Base-by-base conservation (phyloP, 2,797 vertebrate species). In the Pogonophryne albipinna region DNA sequence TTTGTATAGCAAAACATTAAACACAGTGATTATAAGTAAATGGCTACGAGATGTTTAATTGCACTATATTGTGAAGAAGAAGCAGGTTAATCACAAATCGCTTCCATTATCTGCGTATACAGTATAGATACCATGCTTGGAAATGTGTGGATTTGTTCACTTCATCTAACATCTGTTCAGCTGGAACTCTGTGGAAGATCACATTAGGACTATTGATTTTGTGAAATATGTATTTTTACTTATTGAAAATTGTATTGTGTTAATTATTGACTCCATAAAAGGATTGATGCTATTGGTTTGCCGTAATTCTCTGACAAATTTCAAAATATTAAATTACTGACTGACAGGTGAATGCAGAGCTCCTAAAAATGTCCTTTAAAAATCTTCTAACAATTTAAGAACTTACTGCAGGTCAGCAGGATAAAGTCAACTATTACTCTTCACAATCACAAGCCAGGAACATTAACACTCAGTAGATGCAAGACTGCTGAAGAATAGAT, bases 1-100 rank as follows among this genome's bases (percentile, higher is more conserved):
- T 73, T 62, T 79, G n/a, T 72, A 67, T 17, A 78, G 41, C 56
- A 61, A 53, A 78, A 66, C 80, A 86, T 82, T 85, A 90, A 88
- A 85, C 14, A 38, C 14, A 9, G 3, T 63, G 14, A 68, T 75
- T 70, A 4, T 23, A 75, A 79, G 15, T 38, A 63, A 74, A 49
- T 42, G 23, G 9, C 34, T 3, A 9, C 50, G 8, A 12, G 9
- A 8, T 46, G 5, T 50, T 58, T 74, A 10, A 23, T 76, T 66
- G 11, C 3, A 27, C 15, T 38, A 3, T 34, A 7, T 27, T 60
- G 20, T 45, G 14, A 42, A 49, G 6, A 38, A n/a, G 14, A 7
- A 14, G n/a, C 47, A 41, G n/a, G 47, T 51, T 64, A 10, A 51
- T 41, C 46, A 50, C 13, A 15, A 11, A 10, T 50, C 49, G 9